Conservation (phyloP, 64 coral and sea anemone genomes). For the Catalaphyllia jardinei region DNA sequence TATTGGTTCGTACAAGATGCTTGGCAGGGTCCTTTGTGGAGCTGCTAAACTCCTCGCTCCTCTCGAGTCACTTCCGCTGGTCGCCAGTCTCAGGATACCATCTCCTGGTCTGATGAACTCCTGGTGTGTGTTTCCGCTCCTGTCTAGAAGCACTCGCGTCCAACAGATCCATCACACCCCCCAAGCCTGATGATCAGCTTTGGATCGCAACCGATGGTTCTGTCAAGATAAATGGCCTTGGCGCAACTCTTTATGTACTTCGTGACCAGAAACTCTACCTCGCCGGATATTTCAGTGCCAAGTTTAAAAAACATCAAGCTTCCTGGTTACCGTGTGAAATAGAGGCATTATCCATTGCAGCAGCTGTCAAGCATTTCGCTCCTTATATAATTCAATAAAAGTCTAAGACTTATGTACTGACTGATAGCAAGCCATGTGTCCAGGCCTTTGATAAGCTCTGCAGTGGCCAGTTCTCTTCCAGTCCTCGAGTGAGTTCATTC, state of each 20-base stretch:
- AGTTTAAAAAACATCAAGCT: conserved; percentile 32
- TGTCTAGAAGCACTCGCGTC: not conserved
- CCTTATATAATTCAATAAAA: conserved; percentile 35
- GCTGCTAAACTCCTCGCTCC: not conserved
- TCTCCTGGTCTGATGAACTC: not conserved
- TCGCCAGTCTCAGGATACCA: not conserved
- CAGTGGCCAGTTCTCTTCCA: conserved; percentile 30
- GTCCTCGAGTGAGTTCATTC: not conserved
- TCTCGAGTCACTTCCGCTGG: not conserved
- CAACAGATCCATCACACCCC: not conserved
- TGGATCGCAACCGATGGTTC: conserved; percentile 17
- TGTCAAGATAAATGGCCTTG: conserved; percentile 17
- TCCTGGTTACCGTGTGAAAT: conserved; percentile 37
- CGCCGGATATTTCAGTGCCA: conserved; percentile 3
- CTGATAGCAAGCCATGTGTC: conserved; percentile 34
- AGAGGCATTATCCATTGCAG: conserved; percentile 46
- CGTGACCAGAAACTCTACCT: conserved; percentile 27
- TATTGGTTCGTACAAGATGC: not conserved
- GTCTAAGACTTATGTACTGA: conserved; percentile 17
- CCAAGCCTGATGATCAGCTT: conserved; percentile 35
- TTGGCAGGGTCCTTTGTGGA: not conserved
- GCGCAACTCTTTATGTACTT: conserved; percentile 9
- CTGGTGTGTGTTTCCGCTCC: not conserved
- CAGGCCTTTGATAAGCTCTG: conserved; percentile 56
- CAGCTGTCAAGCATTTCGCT: conserved; percentile 33